A percentile compares a stretch with the other conserved stretches of the same genome.
Evolutionary conservation across 2,888 invertebrate genomes (phyloP).

Genomic region (Orchestes rusci): DNA sequence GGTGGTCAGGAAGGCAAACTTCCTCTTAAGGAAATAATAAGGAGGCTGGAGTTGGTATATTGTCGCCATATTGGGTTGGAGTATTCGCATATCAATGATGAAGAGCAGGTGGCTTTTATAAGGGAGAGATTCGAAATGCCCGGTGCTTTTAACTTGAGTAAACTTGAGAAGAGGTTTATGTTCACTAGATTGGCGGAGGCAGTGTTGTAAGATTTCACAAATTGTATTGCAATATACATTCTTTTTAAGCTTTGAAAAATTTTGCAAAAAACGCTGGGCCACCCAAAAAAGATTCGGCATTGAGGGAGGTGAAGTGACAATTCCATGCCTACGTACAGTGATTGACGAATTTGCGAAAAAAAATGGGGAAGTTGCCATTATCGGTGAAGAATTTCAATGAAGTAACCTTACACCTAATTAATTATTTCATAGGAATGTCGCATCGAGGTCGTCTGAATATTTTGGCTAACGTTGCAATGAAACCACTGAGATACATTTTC

Average conservation of each 20-base stretch:
- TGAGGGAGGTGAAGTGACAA: conserved; percentile 97
- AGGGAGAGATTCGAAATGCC: conserved; percentile 93
- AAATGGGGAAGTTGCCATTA: conserved; percentile 93
- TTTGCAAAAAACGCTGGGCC: conserved; percentile 96
- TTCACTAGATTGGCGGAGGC: conserved; percentile 91
- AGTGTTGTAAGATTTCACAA: conserved; percentile 7
- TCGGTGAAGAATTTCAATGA: conserved; percentile 57
- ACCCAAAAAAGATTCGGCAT: conserved; percentile 98
- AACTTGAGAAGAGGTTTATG: conserved; percentile 86
- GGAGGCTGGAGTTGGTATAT: conserved; percentile 85
- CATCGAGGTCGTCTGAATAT: conserved; percentile 84
- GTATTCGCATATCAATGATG: conserved; percentile 98
- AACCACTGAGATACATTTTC: conserved; percentile 81
- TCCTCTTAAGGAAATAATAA: conserved; percentile 86
- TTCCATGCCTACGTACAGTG: conserved; percentile 96
- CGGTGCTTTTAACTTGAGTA: conserved; percentile 71
- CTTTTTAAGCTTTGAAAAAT: conserved; percentile 77
- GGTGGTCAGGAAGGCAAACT: conserved; percentile 84
- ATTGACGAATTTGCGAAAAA: conserved; percentile 91
- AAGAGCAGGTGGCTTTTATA: conserved; percentile 99
- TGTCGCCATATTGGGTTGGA: conserved; percentile 97
- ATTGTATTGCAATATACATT: not conserved
- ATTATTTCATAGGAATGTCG: conserved; percentile 53
- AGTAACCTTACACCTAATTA: not conserved
- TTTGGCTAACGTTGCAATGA: conserved; percentile 83